Percentiles rank a stretch among this genome's conserved stretches.
Evolutionary conservation across 2,113 vertebrate species (phyloP).

Genomic region (Cyanocitta stelleri): DNA sequence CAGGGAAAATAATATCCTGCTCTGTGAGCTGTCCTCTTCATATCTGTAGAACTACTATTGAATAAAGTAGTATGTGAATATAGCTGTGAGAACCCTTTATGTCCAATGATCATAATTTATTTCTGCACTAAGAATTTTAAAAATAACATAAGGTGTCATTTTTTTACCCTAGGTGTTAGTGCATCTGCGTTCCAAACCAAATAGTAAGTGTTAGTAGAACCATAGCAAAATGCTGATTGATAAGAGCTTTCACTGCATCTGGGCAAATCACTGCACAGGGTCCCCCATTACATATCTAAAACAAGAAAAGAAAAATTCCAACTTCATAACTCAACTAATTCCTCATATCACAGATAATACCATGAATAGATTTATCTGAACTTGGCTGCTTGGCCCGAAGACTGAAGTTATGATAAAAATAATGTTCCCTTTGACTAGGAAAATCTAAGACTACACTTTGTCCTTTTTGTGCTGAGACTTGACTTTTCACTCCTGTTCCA

Average conservation of each 20-base stretch:
- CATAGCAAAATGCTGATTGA: background rate
- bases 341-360: background rate
- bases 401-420: background rate
- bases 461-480: background rate
- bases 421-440: background rate
- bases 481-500: background rate
- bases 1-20: background rate
- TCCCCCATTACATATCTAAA: background rate
- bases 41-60: background rate
- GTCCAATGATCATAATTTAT: background rate
- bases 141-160: background rate
- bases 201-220: background rate
- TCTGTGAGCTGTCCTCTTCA: background rate
- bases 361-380: background rate
- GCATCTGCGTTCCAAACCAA: accelerated
- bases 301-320: background rate
- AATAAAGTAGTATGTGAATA: background rate
- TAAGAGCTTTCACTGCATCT: background rate
- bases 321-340: background rate
- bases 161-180: background rate
- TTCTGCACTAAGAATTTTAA: background rate
- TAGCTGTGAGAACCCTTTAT: background rate
- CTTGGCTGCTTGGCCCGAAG: background rate
- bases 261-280: background rate
- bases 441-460: background rate